Percentiles rank a stretch among this genome's conserved stretches.
Evolutionary conservation across 37 sponge, comb jelly and placozoan species (phyloP).

Genomic region (Haliclona indistincta): DNA sequence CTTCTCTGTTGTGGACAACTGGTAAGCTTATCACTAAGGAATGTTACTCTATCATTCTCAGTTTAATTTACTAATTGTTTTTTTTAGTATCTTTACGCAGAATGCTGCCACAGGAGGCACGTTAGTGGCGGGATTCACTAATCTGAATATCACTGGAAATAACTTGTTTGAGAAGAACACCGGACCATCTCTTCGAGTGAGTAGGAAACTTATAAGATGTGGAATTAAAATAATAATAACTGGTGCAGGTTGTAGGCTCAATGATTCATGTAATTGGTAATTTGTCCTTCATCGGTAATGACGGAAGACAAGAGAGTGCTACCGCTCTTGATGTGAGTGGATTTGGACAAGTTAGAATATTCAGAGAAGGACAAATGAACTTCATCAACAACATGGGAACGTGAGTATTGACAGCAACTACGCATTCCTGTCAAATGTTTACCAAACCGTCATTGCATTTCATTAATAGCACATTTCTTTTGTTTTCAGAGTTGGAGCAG

Average conservation of each 20-base stretch:
- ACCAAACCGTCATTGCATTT: neutral
- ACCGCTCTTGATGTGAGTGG: slow-evolving; percentile 47
- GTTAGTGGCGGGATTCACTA: slow-evolving; percentile 29
- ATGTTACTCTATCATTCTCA: neutral
- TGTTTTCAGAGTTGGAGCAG: slow-evolving; percentile 60
- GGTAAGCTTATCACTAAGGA: slow-evolving; percentile 32
- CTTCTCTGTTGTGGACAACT: slow-evolving; percentile 17
- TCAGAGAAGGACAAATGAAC: slow-evolving; percentile 18
- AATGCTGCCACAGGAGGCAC: slow-evolving; percentile 43
- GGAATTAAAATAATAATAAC: neutral
- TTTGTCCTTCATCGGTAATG: slow-evolving; percentile 44
- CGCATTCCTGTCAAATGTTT: too few relatives aligned
- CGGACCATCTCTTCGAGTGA: slow-evolving; percentile 45
- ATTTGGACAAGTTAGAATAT: slow-evolving; percentile 59
- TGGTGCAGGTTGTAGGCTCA: slow-evolving; percentile 41
- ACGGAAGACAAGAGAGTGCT: slow-evolving; percentile 15
- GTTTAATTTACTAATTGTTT: neutral
- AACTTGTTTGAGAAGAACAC: slow-evolving; percentile 44
- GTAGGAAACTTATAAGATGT: neutral
- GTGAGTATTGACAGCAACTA: slow-evolving; percentile 25
- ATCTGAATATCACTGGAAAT: slow-evolving; percentile 25
- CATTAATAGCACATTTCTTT: neutral
- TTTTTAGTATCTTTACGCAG: slow-evolving; percentile 20
- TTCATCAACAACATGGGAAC: slow-evolving; percentile 71
- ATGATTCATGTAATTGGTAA: slow-evolving; percentile 24